phyloP scores from a whole-genome alignment of 2,113 vertebrate species.

The Heterocephalus glaber region DNA sequence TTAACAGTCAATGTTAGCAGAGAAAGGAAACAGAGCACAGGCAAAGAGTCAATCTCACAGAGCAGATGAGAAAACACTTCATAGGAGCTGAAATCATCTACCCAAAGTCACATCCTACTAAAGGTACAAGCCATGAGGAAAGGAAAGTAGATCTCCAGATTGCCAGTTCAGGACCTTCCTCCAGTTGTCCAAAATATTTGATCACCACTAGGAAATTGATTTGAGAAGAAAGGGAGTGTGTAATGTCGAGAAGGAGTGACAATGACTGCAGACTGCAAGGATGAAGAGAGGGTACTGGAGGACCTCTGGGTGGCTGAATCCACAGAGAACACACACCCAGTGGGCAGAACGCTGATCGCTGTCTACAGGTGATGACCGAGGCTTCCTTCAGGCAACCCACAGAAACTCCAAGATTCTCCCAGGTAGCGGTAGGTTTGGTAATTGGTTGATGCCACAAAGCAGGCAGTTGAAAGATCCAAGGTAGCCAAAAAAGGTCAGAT shows the following conservation, averaged over 20 bases:
- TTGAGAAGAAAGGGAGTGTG: background rate
- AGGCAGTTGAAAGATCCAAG: background rate
- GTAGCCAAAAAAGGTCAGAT: background rate
- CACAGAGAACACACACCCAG: background rate
- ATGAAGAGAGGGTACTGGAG: background rate
- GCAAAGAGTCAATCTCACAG: background rate
- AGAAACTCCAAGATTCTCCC: background rate
- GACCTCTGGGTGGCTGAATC: background rate
- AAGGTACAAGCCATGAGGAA: background rate
- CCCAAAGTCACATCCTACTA: background rate
- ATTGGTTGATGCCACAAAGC: background rate
- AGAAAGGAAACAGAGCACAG: background rate
- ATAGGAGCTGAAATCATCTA: background rate
- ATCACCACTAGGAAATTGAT: background rate
- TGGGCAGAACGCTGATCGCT: background rate
- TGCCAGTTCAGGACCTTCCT: background rate
- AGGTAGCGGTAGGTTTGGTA: background rate
- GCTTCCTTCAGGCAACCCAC: conserved; percentile 17
- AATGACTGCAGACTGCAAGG: too few relatives aligned
- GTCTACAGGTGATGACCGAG: conserved; percentile 14
- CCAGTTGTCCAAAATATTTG: background rate
- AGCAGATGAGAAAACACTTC: background rate
- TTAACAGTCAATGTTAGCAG: background rate
- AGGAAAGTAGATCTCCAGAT: background rate
- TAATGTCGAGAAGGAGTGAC: too few relatives aligned